A percentile compares a stretch with the other conserved stretches of the same genome.
Evolutionary conservation across 2,888 invertebrate species (phyloP).

Genomic region (Eretmocerus hayati): DNA sequence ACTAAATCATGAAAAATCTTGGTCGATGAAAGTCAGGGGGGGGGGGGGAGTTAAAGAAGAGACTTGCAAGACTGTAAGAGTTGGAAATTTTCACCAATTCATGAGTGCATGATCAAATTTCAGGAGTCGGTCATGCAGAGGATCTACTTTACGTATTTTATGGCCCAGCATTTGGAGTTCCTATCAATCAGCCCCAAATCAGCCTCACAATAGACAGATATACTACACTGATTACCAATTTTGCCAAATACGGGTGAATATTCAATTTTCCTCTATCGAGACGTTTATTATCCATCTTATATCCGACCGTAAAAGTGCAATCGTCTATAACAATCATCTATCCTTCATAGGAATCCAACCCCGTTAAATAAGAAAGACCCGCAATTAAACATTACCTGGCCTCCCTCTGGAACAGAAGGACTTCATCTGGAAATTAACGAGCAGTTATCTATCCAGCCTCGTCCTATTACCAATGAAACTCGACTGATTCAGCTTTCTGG

Average conservation of each 20-base stretch:
- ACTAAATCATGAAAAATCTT: no score
- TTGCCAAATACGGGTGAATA: slow-evolving; percentile 13
- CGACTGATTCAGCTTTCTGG: neutral
- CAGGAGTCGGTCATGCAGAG: slow-evolving; percentile 11
- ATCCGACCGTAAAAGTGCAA: no score
- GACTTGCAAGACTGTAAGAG: no score
- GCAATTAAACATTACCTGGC: slow-evolving; percentile 1
- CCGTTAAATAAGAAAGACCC: neutral
- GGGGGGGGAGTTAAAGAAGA: no score
- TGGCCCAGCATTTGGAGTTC: neutral
- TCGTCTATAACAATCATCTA: neutral
- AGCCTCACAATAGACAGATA: neutral
- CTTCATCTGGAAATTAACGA: slow-evolving; percentile 3
- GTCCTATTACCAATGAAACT: neutral
- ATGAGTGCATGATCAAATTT: neutral
- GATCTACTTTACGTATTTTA: slow-evolving; percentile 12
- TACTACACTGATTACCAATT: slow-evolving; percentile 8
- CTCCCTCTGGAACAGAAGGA: neutral
- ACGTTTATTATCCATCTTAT: no score
- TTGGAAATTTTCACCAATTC: neutral
- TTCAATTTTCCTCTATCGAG: no score
- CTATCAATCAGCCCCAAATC: neutral
- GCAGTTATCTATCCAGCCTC: neutral
- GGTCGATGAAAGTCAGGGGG: no score
- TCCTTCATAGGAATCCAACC: slow-evolving; percentile 12